Evolutionary conservation across 2,888 invertebrate species (phyloP).

Genomic region (Drosophila ustulata): DNA sequence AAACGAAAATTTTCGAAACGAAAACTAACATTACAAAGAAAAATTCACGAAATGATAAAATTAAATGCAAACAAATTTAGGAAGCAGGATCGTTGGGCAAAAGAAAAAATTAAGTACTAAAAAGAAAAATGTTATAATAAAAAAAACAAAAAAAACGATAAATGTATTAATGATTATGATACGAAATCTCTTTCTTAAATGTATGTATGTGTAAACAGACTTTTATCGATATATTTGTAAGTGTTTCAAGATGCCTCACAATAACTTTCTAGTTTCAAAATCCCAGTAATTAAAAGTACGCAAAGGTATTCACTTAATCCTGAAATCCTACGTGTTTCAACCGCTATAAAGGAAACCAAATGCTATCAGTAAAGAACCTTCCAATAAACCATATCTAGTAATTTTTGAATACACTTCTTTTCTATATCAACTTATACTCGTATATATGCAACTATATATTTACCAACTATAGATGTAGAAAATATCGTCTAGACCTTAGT

Average conservation of each 20-base stretch:
- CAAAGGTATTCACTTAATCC: slow-evolving; percentile 63
- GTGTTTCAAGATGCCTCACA: slow-evolving; percentile 66
- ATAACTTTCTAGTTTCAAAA: slow-evolving; percentile 35
- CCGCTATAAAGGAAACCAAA: slow-evolving; percentile 45
- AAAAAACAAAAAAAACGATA: slow-evolving; percentile 31
- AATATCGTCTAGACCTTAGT: slow-evolving; percentile 43
- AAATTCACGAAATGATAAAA: slow-evolving; percentile 56
- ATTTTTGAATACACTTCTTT: slow-evolving; percentile 42
- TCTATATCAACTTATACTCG: slow-evolving; percentile 23
- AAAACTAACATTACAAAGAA: slow-evolving; percentile 50
- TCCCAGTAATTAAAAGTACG: slow-evolving; percentile 12
- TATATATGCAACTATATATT: slow-evolving; percentile 13
- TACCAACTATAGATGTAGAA: slow-evolving; percentile 18
- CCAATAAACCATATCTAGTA: slow-evolving; percentile 59
- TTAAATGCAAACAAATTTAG: slow-evolving; percentile 70
- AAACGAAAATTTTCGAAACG: slow-evolving; percentile 22
- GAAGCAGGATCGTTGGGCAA: slow-evolving; percentile 85
- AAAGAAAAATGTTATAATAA: slow-evolving; percentile 29
- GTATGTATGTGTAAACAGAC: slow-evolving; percentile 38
- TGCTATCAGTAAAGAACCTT: slow-evolving; percentile 82
- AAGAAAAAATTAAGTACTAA: slow-evolving; percentile 33
- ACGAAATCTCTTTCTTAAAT: slow-evolving; percentile 38
- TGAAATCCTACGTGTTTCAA: slow-evolving; percentile 47
- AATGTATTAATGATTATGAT: slow-evolving; percentile 33
- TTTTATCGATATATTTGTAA: slow-evolving; percentile 63